phyloP scores from a whole-genome alignment of 2,113 vertebrate species.

The Zapornia atra region DNA sequence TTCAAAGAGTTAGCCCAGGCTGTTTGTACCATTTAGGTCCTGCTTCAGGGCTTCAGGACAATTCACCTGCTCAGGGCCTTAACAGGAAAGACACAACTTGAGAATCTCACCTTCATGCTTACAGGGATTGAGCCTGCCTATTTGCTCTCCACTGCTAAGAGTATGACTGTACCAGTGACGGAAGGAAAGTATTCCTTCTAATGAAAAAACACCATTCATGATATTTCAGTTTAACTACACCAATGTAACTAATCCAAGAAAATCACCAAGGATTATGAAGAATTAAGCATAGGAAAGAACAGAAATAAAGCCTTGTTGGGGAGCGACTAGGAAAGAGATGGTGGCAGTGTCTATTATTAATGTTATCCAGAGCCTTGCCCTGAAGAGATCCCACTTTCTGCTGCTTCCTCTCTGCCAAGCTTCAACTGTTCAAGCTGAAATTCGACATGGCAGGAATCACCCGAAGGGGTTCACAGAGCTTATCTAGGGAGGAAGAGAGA shows the following conservation, averaged over 20 bases:
- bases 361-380: neutral
- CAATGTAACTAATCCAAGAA: neutral
- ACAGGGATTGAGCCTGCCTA: neutral
- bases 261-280: neutral
- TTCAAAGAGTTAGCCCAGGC: neutral
- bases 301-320: neutral
- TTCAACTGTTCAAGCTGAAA: conserved; percentile 20
- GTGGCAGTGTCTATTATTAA: conserved; percentile 20
- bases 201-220: neutral
- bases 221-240: neutral
- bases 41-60: neutral
- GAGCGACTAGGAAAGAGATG: neutral
- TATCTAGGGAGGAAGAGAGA: neutral
- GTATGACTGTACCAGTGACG: neutral
- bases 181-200: neutral
- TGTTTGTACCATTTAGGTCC: neutral
- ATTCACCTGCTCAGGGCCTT: neutral
- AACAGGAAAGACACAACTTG: neutral
- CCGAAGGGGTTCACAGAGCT: neutral
- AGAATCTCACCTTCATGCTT: neutral
- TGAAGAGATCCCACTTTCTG: conserved; percentile 6
- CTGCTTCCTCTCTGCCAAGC: conserved; percentile 5
- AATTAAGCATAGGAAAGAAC: neutral
- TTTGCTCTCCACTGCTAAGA: neutral
- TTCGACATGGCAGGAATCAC: conserved; percentile 10